These are phyloP conservation scores for Melanotaenia maccullochi DNA, from an alignment of 2,797 vertebrate genomes.

Conservation along the genomic window DNA sequence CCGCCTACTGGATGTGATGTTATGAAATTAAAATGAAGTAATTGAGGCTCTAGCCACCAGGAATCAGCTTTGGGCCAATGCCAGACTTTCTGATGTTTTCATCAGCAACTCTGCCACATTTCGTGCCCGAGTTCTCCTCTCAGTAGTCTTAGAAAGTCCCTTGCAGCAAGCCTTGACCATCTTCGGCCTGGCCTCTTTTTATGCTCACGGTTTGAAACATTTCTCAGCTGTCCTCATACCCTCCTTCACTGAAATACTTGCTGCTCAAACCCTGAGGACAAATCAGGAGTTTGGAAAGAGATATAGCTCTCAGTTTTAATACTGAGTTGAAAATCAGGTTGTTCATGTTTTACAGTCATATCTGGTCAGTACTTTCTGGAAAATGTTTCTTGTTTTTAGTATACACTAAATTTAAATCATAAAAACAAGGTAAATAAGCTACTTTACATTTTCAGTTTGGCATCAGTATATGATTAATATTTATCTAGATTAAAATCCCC, in stretches of 20 bases:
- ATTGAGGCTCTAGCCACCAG: conserved; percentile 21
- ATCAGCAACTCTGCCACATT: conserved; percentile 32
- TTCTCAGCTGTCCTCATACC: conserved; percentile 40
- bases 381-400: not conserved
- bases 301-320: conserved; percentile 15
- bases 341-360: conserved; percentile 8
- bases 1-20: conserved; percentile 16
- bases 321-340: conserved; percentile 48
- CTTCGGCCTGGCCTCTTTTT: conserved; percentile 46
- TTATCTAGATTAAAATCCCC: not conserved
- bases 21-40: conserved; percentile 36
- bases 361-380: not conserved
- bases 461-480: not conserved
- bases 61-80: conserved; percentile 22
- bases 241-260: conserved; percentile 38
- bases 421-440: not conserved
- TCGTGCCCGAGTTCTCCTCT: conserved; percentile 32
- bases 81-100: conserved; percentile 32
- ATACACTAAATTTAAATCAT: not conserved
- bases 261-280: conserved; percentile 60
- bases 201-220: conserved; percentile 51
- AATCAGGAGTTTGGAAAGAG: conserved; percentile 37
- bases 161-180: conserved; percentile 33
- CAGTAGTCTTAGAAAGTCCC: conserved; percentile 47
- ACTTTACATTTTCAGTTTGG: not conserved